phyloP scores from a whole-genome alignment of 2,113 vertebrate species.

The Cololabis saira region DNA sequence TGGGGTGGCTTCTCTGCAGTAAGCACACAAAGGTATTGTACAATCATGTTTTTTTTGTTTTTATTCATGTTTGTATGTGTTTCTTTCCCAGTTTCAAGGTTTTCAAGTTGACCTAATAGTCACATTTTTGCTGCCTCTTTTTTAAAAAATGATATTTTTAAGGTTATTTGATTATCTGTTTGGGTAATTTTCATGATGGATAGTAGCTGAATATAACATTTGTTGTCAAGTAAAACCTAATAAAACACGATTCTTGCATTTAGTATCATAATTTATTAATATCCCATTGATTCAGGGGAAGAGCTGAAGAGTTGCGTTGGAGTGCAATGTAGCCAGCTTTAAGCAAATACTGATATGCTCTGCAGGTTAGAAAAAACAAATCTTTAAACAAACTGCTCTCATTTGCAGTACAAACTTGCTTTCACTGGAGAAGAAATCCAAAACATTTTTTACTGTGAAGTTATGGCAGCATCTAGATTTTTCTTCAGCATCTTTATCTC shows the following conservation, averaged over 20 bases:
- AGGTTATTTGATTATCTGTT: constrained; percentile 1
- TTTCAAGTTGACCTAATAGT: background rate
- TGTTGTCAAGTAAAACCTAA: background rate
- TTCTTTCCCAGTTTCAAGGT: constrained; percentile 3
- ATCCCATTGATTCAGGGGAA: background rate
- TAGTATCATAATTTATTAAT: background rate
- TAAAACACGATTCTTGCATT: constrained; percentile 3
- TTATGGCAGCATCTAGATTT: background rate
- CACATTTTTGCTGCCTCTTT: background rate
- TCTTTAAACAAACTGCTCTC: background rate
- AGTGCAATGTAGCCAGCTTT: background rate
- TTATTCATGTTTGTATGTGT: background rate
- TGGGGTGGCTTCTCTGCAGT: constrained; percentile 78
- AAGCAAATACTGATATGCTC: constrained; percentile 34
- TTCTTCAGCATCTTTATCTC: constrained; percentile 11
- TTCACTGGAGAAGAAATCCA: constrained; percentile 1
- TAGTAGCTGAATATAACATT: background rate
- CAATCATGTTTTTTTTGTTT: background rate
- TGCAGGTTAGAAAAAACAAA: constrained; percentile 20
- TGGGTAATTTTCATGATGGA: background rate
- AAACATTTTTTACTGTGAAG: background rate
- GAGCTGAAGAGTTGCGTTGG: constrained; percentile 25
- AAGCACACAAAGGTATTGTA: constrained; percentile 76
- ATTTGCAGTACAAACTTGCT: constrained; percentile 2
- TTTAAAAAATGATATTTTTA: no score